A percentile compares a stretch with the other conserved stretches of the same genome.
These are phyloP conservation scores for Myripristis jacobus DNA, from an alignment of 2,797 vertebrate genomes.

Conservation along the genomic window DNA sequence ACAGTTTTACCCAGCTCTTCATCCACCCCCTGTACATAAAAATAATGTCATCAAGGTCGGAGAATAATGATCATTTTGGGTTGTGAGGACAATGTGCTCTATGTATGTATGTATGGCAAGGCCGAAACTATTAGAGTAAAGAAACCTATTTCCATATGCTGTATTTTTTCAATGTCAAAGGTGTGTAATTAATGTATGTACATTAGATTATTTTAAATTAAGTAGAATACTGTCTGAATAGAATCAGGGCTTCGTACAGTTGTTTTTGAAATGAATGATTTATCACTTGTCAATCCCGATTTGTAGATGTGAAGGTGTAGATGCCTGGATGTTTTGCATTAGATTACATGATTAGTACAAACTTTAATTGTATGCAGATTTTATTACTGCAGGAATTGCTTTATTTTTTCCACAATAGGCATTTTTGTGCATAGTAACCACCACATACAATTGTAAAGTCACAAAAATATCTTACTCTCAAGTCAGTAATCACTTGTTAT, in stretches of 20 bases:
- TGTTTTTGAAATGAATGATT: constrained; percentile 26
- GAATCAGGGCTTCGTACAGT: constrained; percentile 44
- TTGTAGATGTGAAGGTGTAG: constrained; percentile 52
- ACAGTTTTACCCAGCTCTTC: constrained; percentile 11
- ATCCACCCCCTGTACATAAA: constrained; percentile 44
- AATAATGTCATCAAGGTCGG: constrained; percentile 15
- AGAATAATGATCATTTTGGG: constrained; percentile 8
- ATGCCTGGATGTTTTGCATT: constrained; percentile 60
- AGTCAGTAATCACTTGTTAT: neutral
- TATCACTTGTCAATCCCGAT: constrained; percentile 40
- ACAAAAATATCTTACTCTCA: neutral
- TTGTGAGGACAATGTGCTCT: neutral
- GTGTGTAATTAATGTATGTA: constrained; percentile 51
- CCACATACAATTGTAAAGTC: constrained; percentile 4
- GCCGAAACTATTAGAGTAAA: constrained; percentile 35
- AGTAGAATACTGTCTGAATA: constrained; percentile 37
- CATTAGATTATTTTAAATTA: constrained; percentile 51
- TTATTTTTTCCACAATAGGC: constrained; percentile 35
- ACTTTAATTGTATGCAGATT: constrained; percentile 42
- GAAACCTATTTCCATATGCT: constrained; percentile 63
- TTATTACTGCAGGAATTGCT: constrained; percentile 40
- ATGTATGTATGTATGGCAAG: constrained; percentile 9
- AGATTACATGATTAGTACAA: constrained; percentile 58
- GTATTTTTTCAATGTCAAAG: constrained; percentile 69
- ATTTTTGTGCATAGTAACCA: constrained; percentile 9